Evolutionary conservation across 2,797 vertebrate species (phyloP).

Genomic region (Eremophila alpestris): DNA sequence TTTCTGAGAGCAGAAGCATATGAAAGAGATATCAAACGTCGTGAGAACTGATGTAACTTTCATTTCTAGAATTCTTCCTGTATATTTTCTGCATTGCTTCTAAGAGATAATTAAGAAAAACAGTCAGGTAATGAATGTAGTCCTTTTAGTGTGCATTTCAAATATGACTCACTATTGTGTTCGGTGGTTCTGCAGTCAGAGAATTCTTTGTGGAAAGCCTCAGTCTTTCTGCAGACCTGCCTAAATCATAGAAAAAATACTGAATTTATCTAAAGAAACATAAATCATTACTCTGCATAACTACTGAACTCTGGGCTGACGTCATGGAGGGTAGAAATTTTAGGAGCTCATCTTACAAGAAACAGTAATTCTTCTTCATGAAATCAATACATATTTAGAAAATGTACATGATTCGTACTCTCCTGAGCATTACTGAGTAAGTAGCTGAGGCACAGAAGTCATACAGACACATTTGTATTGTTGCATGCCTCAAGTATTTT

Average conservation of each 20-base stretch:
- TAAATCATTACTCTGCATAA: background rate
- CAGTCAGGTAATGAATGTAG: background rate
- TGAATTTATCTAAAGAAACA: background rate
- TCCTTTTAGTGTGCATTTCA: background rate
- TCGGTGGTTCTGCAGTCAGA: background rate
- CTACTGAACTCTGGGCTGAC: background rate
- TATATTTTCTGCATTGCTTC: background rate
- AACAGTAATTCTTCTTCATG: conserved; percentile 17
- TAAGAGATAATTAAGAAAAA: background rate
- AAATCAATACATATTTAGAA: background rate
- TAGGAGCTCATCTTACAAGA: background rate
- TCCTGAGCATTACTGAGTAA: background rate
- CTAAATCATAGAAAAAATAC: background rate
- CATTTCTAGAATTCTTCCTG: background rate
- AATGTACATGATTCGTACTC: background rate
- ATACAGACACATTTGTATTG: background rate
- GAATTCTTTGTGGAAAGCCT: background rate
- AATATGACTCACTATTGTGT: background rate
- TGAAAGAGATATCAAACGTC: background rate
- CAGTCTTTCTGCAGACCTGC: background rate
- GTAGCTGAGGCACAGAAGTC: background rate
- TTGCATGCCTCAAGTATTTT: background rate
- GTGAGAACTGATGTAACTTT: background rate
- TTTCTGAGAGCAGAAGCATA: background rate
- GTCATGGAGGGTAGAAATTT: background rate